Base-by-base conservation (phyloP, 2,113 vertebrate species). In the Prunella himalayana region DNA sequence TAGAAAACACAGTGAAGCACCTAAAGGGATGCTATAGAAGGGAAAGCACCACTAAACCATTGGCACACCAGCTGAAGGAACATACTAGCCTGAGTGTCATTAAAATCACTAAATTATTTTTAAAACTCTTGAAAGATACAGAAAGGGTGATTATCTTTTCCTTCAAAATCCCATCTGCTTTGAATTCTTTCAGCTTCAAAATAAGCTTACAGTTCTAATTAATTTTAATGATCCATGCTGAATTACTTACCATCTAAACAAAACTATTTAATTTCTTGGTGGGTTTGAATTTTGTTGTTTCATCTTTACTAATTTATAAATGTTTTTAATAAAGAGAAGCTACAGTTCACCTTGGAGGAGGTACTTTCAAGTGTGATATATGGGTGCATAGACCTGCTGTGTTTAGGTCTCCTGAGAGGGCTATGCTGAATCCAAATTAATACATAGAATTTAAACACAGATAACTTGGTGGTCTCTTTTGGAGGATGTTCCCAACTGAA, bases 151-250 rank as follows among this genome's bases (percentile, higher is more conserved):
- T 91, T 90, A 91, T 68, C 42, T 68, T 76, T 90, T 93, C 90
- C 66, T 88, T 88, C 78, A 79, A 93, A 92, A 86, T 60, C 75
- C 75, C 94, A 88, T 96, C 96, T 95, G 95, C 61, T 95, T 95
- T 86, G 68, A 95, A 93, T 96, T 83, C 94, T 86, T 90, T 86
- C 42, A 69, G 85, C 68, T 86, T 95, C 82, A 92, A 92, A 95
- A 94, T 35, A 86, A 75, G 63, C 59, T 87, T 31, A 63, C 13
- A 86, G 60, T 80, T 85, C 86, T 95, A 94, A 95, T 95, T 96
- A 93, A 96, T 96, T 96, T 94, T 95, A 95, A 94, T 88, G 91
- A 93, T 77, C 92, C 76, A 47, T 76, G 44, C 60, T 90, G 65
- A 95, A 95, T 94, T 90, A 83, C 56, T 88, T 87, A 68, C 49